Percentiles rank a stretch among this genome's conserved stretches.
These are phyloP conservation scores for Portevinia maculata DNA, from an alignment of 2,888 invertebrate genomes.

Conservation along the genomic window DNA sequence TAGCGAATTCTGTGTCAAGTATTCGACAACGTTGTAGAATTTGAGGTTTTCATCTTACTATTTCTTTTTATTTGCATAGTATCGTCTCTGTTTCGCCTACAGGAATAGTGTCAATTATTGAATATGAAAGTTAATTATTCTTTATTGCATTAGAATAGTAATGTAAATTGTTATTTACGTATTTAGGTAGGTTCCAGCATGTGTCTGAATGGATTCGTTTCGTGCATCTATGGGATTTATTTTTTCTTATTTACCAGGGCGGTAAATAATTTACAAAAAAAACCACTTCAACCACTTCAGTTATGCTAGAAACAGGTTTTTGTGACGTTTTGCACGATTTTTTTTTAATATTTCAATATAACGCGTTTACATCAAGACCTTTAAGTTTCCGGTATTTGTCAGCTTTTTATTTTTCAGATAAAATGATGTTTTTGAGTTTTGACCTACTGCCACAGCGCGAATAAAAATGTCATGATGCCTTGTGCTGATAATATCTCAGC, in stretches of 20 bases:
- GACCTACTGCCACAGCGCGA: not conserved
- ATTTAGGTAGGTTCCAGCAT: not conserved
- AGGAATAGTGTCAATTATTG: constrained; percentile 65
- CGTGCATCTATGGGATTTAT: constrained; percentile 4
- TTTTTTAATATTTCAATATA: constrained; percentile 40
- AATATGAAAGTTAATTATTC: constrained; percentile 70
- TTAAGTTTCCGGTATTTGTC: constrained; percentile 13
- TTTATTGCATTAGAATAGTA: constrained; percentile 66
- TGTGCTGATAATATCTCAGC: not conserved
- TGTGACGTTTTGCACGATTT: constrained; percentile 40
- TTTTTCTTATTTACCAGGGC: constrained; percentile 28
- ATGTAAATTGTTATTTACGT: constrained; percentile 19
- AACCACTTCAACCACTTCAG: constrained; percentile 19
- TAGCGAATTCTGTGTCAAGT: constrained; percentile 68
- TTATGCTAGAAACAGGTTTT: constrained; percentile 51
- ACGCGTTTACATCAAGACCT: constrained; percentile 22
- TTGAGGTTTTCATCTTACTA: constrained; percentile 16
- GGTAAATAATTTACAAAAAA: constrained; percentile 13
- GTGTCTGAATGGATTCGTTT: not conserved
- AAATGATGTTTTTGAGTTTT: not conserved
- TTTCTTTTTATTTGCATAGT: constrained; percentile 5
- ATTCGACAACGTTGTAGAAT: constrained; percentile 57
- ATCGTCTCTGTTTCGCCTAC: constrained; percentile 25
- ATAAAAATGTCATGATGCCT: not conserved
- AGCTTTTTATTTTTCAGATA: not conserved